A percentile compares a stretch with the other conserved stretches of the same genome.
These are phyloP conservation scores for Streptopelia turtur DNA, from an alignment of 2,797 vertebrate genomes.

Conservation along the genomic window DNA sequence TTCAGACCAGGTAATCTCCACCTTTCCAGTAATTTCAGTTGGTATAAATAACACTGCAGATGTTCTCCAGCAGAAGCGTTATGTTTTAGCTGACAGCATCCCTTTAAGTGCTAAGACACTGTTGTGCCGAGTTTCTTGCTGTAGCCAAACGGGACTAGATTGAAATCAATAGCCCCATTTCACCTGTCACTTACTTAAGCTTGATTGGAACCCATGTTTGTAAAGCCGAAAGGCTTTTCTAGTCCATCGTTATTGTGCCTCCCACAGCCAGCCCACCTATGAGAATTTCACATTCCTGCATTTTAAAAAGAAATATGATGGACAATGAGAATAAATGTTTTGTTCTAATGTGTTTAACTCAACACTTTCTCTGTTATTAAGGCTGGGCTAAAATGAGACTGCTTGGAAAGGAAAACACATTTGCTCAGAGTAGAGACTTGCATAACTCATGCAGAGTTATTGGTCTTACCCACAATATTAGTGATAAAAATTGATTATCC, in stretches of 20 bases:
- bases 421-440: conserved; percentile 55
- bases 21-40: neutral
- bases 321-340: neutral
- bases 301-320: neutral
- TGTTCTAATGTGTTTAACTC: neutral
- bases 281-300: neutral
- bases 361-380: neutral
- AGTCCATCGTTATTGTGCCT: neutral
- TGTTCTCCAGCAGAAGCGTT: neutral
- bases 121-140: conserved; percentile 33
- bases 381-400: conserved; percentile 16
- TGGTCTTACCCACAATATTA: conserved; percentile 73
- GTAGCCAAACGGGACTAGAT: conserved; percentile 35
- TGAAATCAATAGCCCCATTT: conserved; percentile 68
- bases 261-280: neutral
- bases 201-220: conserved; percentile 52
- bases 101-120: neutral
- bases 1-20: neutral
- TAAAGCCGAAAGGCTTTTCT: conserved; percentile 38
- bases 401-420: conserved; percentile 24
- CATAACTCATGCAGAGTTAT: conserved; percentile 74
- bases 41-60: neutral
- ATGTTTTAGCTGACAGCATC: neutral
- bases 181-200: conserved; percentile 58
- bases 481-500: conserved; percentile 84